A percentile compares a stretch with the other conserved stretches of the same genome.
Conservation (phyloP, 2,113 vertebrate species). For the Phocoena sinus region DNA sequence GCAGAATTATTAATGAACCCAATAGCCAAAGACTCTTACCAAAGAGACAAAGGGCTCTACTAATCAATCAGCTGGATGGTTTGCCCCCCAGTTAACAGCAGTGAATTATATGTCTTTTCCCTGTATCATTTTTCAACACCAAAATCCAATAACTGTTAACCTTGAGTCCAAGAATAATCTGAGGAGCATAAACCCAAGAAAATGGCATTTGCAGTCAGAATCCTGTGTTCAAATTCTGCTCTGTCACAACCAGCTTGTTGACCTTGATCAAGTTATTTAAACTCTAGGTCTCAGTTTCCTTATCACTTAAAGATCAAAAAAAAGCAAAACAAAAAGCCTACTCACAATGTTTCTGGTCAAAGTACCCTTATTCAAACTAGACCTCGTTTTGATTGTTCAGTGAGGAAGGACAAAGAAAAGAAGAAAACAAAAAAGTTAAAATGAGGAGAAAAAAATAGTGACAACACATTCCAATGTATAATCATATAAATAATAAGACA, state of each 20-base stretch:
- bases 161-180: not conserved
- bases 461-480: not conserved
- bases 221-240: not conserved
- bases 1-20: not conserved
- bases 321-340: not conserved
- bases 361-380: not conserved
- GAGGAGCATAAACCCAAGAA: not conserved
- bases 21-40: not conserved
- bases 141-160: not conserved
- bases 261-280: not conserved
- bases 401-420: not conserved
- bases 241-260: not conserved
- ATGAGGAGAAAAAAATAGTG: not conserved
- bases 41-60: not conserved
- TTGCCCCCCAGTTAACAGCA: not conserved
- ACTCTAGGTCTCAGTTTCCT: not conserved
- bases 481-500: not conserved
- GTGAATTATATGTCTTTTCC: not conserved
- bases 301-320: not conserved
- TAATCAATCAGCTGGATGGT: not conserved
- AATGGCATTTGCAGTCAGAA: not conserved
- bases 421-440: constrained; percentile 4
- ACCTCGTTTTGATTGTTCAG: not conserved
- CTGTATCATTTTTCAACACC: not conserved
- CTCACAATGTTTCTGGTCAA: not conserved